Percentiles rank a stretch among this genome's conserved stretches.
These are phyloP conservation scores for Numida meleagris DNA, from an alignment of 2,113 vertebrate genomes.

Conservation along the genomic window DNA sequence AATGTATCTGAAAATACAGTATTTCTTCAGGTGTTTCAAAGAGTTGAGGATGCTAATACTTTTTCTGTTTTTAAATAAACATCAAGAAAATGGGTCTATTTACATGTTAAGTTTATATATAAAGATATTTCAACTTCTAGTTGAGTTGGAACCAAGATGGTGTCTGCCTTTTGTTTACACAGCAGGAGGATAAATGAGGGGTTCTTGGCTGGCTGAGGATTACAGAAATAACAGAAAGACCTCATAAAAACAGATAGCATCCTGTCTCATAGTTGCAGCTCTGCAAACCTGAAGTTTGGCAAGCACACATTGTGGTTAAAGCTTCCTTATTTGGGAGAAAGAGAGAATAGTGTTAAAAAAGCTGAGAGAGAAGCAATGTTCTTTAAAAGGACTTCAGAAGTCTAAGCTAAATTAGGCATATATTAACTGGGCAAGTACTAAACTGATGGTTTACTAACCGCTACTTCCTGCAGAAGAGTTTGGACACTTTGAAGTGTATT, in stretches of 20 bases:
- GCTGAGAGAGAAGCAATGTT: not conserved
- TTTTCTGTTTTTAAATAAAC: not conserved
- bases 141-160: not conserved
- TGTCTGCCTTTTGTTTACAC: slow-evolving; percentile 49
- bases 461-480: not conserved
- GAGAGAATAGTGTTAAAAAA: slow-evolving; percentile 36
- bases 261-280: slow-evolving; percentile 50
- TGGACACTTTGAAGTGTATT: not conserved
- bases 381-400: slow-evolving; percentile 6
- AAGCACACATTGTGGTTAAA: slow-evolving; percentile 26
- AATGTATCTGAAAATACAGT: not conserved
- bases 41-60: not conserved
- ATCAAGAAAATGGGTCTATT: not conserved
- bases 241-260: slow-evolving; percentile 67
- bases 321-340: slow-evolving; percentile 74
- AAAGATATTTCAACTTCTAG: not conserved
- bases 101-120: not conserved
- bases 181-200: slow-evolving; percentile 44
- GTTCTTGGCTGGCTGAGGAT: slow-evolving; percentile 53
- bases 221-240: slow-evolving; percentile 69
- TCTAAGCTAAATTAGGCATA: slow-evolving; percentile 13
- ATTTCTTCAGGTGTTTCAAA: not conserved
- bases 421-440: not conserved
- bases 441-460: not conserved
- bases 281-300: slow-evolving; percentile 59